Base-by-base conservation (phyloP, 64 coral and sea anemone species). In the Montipora efflorescens region DNA sequence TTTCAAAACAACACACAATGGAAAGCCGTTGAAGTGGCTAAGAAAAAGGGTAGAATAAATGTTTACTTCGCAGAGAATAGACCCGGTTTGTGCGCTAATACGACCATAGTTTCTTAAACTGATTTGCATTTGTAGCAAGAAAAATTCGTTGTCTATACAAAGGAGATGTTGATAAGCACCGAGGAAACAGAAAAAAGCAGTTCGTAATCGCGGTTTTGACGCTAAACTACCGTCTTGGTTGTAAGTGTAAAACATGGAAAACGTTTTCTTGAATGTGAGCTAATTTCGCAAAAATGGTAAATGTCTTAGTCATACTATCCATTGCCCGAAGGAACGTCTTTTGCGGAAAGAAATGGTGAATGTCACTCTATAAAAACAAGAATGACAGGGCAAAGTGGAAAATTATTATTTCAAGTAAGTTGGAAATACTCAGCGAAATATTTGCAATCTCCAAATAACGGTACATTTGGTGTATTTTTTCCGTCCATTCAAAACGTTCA, bases 81-180 rank as follows among this genome's bases (percentile, higher is more conserved):
- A 62, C 47, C 8, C 66, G 82, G 66, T 86, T 86, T 86, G 64
- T 86, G 48, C 64, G 82, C 66, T 86, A 86, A 86, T 86, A 71
- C 82, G 82, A 71, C 82, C 82, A 71, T 86, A 86, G 82, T 86
- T 86, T 86, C 11, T 44, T 48, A 59, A 86, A 86, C 36, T 36
- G 36, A 36, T 86, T 86, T 86, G 82, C 82, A 86, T 86, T 86
- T 86, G 44, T 86, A 71, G 82, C 82, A 86, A 86, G 82, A 51
- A 19, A 86, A 86, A 86, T 86, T 86, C 66, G 82, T 64, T 64
- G 62, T 86, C 62, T 19, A 14, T 50, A 86, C 82, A 86, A 86
- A 71, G 21, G 64, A 86, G 13, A 86, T 86, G 82, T 62, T 71
- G 71, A 86, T 86, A 86, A 86, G 62, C 16, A 70, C 5, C 7